Evolutionary conservation across 2,888 invertebrate genomes (phyloP).

Genomic region (Lepeophtheirus nordmannii): DNA sequence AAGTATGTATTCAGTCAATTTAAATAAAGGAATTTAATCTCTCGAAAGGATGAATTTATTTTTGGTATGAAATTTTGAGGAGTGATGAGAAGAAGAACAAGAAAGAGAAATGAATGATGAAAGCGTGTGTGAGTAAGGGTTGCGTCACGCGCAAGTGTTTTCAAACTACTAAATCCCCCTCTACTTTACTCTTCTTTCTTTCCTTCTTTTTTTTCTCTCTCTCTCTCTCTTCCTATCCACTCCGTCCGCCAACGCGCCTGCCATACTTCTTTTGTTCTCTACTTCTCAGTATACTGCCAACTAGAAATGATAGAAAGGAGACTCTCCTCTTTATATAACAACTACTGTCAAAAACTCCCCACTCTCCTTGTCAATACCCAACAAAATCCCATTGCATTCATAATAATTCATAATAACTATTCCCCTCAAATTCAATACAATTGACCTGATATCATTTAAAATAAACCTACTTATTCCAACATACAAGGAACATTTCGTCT

Average conservation of each 20-base stretch:
- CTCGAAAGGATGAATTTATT: too few relatives aligned
- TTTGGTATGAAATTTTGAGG: not conserved
- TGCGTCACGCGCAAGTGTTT: constrained; percentile 9
- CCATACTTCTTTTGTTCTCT: not conserved
- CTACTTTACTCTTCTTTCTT: not conserved
- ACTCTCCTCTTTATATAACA: not conserved
- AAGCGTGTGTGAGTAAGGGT: not conserved
- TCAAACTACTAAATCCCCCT: not conserved
- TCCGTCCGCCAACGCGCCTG: not conserved
- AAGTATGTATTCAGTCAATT: too few relatives aligned
- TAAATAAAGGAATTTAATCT: too few relatives aligned
- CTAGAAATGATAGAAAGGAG: not conserved
- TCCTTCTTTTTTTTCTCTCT: not conserved
- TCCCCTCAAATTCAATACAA: too few relatives aligned
- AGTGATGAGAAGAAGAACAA: not conserved
- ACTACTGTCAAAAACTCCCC: not conserved
- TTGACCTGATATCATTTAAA: too few relatives aligned
- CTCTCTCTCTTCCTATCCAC: not conserved
- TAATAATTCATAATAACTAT: too few relatives aligned
- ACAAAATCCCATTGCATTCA: not conserved
- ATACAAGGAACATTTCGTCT: too few relatives aligned
- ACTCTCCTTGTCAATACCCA: not conserved
- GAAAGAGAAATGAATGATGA: not conserved
- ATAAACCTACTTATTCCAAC: too few relatives aligned
- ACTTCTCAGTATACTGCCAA: not conserved